phyloP scores from a whole-genome alignment of 2,797 vertebrate species.

The Mionectes olivaceus region DNA sequence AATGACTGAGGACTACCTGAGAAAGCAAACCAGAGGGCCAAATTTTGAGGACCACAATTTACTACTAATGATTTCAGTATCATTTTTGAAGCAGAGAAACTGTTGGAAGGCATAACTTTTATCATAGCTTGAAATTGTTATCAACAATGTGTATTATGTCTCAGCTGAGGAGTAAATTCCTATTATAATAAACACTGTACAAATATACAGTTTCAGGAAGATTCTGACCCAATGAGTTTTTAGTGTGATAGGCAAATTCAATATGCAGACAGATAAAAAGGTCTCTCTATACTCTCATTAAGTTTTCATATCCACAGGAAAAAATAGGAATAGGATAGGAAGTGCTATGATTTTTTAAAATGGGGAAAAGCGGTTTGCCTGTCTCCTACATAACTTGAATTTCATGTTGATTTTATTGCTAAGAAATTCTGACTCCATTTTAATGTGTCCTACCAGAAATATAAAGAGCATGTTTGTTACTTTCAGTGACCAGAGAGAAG shows the following conservation, averaged over 20 bases:
- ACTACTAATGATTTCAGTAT: neutral
- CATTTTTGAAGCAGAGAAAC: neutral
- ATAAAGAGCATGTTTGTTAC: fast-evolving
- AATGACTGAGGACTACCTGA: neutral
- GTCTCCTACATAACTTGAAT: neutral
- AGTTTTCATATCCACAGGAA: neutral
- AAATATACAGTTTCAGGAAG: neutral
- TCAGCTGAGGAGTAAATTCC: neutral
- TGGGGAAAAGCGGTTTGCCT: neutral
- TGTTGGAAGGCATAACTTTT: neutral
- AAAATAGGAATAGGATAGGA: neutral
- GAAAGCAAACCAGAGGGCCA: neutral
- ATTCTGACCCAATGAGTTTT: neutral
- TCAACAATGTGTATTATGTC: neutral
- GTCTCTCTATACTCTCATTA: neutral
- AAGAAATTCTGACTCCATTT: neutral
- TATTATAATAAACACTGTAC: neutral
- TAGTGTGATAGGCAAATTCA: neutral
- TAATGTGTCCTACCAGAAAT: neutral
- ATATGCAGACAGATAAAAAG: neutral
- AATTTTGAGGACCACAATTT: neutral
- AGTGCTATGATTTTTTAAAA: neutral
- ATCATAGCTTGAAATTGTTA: neutral
- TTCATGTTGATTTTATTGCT: neutral
- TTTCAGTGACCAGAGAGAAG: neutral